Evolutionary conservation across 2,797 vertebrate species (phyloP), one percentile per base, ranked within the genome.

Genomic region (Lepilemur septentrionalis): DNA sequence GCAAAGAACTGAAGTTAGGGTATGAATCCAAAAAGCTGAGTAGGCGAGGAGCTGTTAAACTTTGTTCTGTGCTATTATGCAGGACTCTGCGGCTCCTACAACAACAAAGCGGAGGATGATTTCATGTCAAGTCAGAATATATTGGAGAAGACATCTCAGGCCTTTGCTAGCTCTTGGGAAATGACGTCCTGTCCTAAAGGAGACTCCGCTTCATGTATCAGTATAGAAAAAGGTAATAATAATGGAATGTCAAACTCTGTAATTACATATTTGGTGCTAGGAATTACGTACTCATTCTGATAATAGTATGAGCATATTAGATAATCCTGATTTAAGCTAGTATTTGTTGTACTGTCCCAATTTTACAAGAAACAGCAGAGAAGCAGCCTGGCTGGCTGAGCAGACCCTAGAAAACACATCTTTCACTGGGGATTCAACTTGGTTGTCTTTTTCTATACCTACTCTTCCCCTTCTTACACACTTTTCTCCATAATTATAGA

Each of bases 71-170:
- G 35, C 22, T 63, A 1, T 96, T 18, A 59, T 95, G 7, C 65
- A 99, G 99, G 99, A 59, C 99, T 99, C 61, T 99, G 99, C 97
- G 99, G 99, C 38, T 99, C 99, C 97, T 97, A 97, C 82, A 99
- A 99, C 95, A 97, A 97, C 28, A 98, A 99, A 94, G 98, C 98
- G 15, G 98, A 97, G 12, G 99, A 99, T 35, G 99, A 99, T 95
- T 99, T 99, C 97, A 98, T 98, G 93, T 98, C 98, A 72, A 98
- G 98, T 96, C 98, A 98, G 75, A 98, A 98, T 10, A 99, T 99
- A 87, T 55, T 98, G 23, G 99, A 99, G 97, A 98, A 98, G 93
- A 98, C 98, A 0, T 97, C 98, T 61, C 97, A 98, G 15, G 88
- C 96, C 1, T 99, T 99, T 94, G 98, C 98, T 70, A 81, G 88